Evolutionary conservation across 2,113 vertebrate species (phyloP).

Genomic region (Siniperca knerii): DNA sequence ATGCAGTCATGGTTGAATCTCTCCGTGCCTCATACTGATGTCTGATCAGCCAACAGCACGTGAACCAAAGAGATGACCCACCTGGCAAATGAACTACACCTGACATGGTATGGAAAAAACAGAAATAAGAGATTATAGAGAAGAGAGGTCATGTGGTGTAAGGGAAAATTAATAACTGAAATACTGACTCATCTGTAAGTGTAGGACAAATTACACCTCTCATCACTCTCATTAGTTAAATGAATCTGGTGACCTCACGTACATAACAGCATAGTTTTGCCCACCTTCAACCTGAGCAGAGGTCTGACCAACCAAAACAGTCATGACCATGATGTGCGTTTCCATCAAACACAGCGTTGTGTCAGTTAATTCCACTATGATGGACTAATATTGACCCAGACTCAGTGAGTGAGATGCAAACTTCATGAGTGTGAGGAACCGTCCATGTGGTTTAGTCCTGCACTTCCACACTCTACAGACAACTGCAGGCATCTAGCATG

Average conservation of each 20-base stretch:
- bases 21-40: constrained; percentile 19
- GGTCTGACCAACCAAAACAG: not conserved
- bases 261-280: not conserved
- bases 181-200: not conserved
- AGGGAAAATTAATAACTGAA: not conserved
- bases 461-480: not conserved
- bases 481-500: not conserved
- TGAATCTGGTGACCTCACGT: not conserved
- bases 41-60: constrained; percentile 43
- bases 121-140: not conserved
- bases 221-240: not conserved
- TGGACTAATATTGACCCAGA: not conserved
- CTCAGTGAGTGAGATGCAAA: not conserved
- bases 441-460: not conserved
- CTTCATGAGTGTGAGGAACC: not conserved
- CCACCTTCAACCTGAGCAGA: not conserved
- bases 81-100: constrained; percentile 37
- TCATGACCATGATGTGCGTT: not conserved
- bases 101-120: not conserved
- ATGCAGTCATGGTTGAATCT: constrained; percentile 39
- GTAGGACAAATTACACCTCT: not conserved
- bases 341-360: not conserved
- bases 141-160: not conserved
- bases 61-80: constrained; percentile 42
- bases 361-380: not conserved